Base-by-base conservation (phyloP, 2,797 vertebrate species). In the Siniperca obscura region DNA sequence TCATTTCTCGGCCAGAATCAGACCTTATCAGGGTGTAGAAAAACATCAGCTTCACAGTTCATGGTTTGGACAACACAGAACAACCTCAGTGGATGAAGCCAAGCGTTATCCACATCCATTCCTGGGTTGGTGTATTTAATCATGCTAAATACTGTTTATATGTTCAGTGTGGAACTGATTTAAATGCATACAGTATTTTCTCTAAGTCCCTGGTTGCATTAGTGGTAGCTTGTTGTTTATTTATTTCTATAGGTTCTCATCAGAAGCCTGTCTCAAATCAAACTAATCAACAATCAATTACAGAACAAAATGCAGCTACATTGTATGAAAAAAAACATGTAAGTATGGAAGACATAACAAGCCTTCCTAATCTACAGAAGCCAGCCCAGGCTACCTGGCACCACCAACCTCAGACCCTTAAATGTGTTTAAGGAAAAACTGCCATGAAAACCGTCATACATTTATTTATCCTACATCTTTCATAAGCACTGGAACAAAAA, bases 391-490 rank as follows among this genome's bases (percentile, higher is more conserved):
- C 48, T 73, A 70, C 62, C 75, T 83, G 80, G 90, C 86, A 89
- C 62, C 71, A 65, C 50, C 70, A 60, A 22, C 81, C 27, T 40
- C 13, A 71, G 30, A 76, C 59, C 42, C 52, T 73, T 68, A 55
- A 75, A 83, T 78, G 59, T 84, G 72, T 87, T 85, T 75, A 71
- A 86, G 75, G 83, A 80, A 87, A 86, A 86, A 36, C 36, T 30
- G 72, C 80, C 62, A 73, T 70, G 59, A 87, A 90, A 87, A 74
- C 40, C 48, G 48, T 83, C 76, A 59, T 64, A 67, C 66, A 86
- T 90, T 84, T 88, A 86, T 91, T 91, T 90, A 85, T 87, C 75
- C 81, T 86, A 82, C 80, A 84, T 87, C 70, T 53, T 81, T 82
- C 82, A 88, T 76, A 68, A 80, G 76, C 22, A 25, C 81, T 83